Evolutionary conservation across 2,888 invertebrate genomes (phyloP).

Genomic region (Lycophotia porphyrea): DNA sequence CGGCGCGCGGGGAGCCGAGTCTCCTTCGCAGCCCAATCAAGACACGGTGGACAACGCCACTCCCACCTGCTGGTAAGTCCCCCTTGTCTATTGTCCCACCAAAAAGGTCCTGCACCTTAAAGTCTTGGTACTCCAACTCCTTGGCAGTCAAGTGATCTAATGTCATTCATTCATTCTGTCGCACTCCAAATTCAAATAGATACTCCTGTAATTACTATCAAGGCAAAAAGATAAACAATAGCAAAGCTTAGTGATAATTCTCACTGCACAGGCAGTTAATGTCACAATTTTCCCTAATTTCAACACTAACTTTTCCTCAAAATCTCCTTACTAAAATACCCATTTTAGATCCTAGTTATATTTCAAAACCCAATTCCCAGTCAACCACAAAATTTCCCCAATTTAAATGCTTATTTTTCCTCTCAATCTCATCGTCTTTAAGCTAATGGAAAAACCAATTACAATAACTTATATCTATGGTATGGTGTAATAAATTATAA

Average conservation of each 20-base stretch:
- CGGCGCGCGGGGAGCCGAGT: slow-evolving; percentile 90
- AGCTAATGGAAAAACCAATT: slow-evolving; percentile 30
- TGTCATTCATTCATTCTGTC: slow-evolving; percentile 45
- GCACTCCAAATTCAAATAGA: slow-evolving; percentile 13
- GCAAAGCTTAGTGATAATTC: slow-evolving; percentile 6
- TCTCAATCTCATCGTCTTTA: slow-evolving; percentile 1
- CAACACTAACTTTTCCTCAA: not conserved
- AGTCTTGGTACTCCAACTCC: slow-evolving; percentile 23
- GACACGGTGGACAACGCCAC: slow-evolving; percentile 89
- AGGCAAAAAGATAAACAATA: slow-evolving; percentile 34
- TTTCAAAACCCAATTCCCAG: not conserved
- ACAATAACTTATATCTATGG: slow-evolving; percentile 15
- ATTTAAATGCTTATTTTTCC: slow-evolving; percentile 24
- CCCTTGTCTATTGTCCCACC: slow-evolving; percentile 3
- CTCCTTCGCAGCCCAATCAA: slow-evolving; percentile 90
- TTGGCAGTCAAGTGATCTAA: slow-evolving; percentile 44
- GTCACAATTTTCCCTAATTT: slow-evolving; percentile 15
- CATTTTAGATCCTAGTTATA: not conserved
- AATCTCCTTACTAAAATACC: no score
- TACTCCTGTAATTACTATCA: slow-evolving; percentile 3
- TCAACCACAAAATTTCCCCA: not conserved
- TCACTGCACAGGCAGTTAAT: slow-evolving; percentile 1
- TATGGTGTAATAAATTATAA: slow-evolving; percentile 27
- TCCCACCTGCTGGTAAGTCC: slow-evolving; percentile 88
- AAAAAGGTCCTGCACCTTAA: slow-evolving; percentile 20